Evolutionary conservation across 1,140 invertebrate genomes (phyloP).

Genomic region (Chironomus tepperi): DNA sequence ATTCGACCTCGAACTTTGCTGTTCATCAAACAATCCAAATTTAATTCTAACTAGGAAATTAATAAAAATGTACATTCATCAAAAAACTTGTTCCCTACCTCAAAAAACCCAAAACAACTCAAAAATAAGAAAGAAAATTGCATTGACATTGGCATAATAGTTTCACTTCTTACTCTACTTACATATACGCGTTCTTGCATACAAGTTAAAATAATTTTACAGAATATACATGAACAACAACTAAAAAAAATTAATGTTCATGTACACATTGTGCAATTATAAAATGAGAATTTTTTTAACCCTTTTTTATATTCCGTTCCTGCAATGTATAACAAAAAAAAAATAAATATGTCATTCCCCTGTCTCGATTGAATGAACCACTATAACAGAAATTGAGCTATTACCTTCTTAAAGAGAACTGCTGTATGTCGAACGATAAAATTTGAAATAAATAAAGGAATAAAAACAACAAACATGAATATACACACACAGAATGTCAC

Average conservation of each 20-base stretch:
- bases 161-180: no score
- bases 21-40: no score
- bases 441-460: not conserved
- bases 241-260: not conserved
- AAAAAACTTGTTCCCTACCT: no score
- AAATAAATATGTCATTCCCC: constrained; percentile 13
- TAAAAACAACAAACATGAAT: constrained; percentile 22
- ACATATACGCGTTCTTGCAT: not conserved
- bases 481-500: not conserved
- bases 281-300: no score
- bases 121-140: no score
- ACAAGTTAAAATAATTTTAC: constrained; percentile 15
- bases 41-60: no score
- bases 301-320: no score
- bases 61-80: no score
- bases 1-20: no score
- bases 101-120: no score
- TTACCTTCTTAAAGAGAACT: constrained; percentile 4
- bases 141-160: no score
- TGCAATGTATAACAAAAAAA: not conserved
- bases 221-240: no score
- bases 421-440: constrained; percentile 11
- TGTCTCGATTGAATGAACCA: not conserved
- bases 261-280: constrained; percentile 11
- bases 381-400: not conserved